Base-by-base conservation (phyloP, 2,797 vertebrate genomes). In the Hypotaenidia philippensis region DNA sequence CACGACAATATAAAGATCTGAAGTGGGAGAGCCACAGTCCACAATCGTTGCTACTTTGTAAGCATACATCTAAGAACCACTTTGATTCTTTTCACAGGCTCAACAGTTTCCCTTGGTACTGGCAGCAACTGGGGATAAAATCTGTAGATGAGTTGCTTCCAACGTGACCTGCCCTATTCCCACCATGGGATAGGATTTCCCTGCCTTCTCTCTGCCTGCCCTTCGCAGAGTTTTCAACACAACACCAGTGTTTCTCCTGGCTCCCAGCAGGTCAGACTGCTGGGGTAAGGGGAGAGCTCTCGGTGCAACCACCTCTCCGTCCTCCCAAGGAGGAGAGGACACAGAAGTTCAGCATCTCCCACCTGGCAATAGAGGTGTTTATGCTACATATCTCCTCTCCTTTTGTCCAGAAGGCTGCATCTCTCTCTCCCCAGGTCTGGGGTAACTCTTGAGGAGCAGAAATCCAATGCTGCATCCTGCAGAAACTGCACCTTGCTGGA, bases 121-220 rank as follows among this genome's bases (percentile, higher is more conserved):
- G n/a, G 65, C 52, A 57, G 56, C 34, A 72, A 10, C 7, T 9
- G 32, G 44, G 56, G 45, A 50, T 66, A 53, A 86, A 89, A 72
- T 60, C 31, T 53, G 31, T 23, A 5, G 6, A 27, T 26, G 34
- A 76, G 29, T n/a, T 50, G 44, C 53, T 40, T 55, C 13, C 11
- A 71, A 12, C 38, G 31, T 0, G 5, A 61, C 34, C 44, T 57
- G 26, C 17, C 20, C 47, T 76, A 19, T 76, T 65, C 6, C 59
- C 6, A 6, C n/a, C 0, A 1, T 8, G 20, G 52, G 36, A 57
- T 0, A 29, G 49, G 59, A 68, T 23, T 45, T 71, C 59, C 29
- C 41, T 76, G 49, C 11, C 23, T 86, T 64, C 32, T 60, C 14
- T 65, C 40, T 72, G 34, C 32, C 59, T 50, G 31, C 36, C 34